Evolutionary conservation across 2,113 vertebrate species (phyloP).

Genomic region (Zosterops lateralis): DNA sequence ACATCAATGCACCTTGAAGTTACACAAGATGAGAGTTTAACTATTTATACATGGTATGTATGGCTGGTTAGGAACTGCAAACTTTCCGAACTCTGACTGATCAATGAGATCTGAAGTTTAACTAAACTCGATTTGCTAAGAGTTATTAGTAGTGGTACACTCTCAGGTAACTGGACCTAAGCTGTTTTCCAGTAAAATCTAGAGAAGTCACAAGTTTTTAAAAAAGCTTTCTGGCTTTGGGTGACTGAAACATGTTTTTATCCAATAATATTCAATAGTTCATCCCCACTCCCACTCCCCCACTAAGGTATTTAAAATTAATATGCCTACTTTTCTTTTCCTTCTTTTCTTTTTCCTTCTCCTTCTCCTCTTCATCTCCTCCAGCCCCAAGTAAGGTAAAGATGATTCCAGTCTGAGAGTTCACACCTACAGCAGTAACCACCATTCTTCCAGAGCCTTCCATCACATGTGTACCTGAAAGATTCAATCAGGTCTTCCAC

Average conservation of each 20-base stretch:
- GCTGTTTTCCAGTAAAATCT: not conserved
- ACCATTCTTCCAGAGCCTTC: constrained; percentile 99
- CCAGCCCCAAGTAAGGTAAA: constrained; percentile 91
- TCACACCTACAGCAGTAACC: constrained; percentile 94
- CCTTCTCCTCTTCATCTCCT: constrained; percentile 86
- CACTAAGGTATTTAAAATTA: not conserved
- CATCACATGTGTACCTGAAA: constrained; percentile 96
- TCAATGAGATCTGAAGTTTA: not conserved
- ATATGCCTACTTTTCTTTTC: constrained; percentile 88
- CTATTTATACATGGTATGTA: not conserved
- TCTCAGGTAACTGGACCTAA: not conserved
- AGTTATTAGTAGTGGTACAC: not conserved
- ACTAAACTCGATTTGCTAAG: not conserved
- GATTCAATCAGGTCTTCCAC: not conserved
- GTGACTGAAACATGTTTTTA: not conserved
- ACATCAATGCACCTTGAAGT: not conserved
- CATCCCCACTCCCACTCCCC: not conserved
- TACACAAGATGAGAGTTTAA: not conserved
- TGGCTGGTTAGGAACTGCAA: not conserved
- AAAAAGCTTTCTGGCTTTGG: not conserved
- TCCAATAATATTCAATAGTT: not conserved
- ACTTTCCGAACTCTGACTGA: not conserved
- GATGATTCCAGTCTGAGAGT: constrained; percentile 99
- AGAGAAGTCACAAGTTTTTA: not conserved
- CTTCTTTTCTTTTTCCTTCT: constrained; percentile 92